Evolutionary conservation across 2,113 vertebrate species (phyloP).

Genomic region (Calonectris borealis): DNA sequence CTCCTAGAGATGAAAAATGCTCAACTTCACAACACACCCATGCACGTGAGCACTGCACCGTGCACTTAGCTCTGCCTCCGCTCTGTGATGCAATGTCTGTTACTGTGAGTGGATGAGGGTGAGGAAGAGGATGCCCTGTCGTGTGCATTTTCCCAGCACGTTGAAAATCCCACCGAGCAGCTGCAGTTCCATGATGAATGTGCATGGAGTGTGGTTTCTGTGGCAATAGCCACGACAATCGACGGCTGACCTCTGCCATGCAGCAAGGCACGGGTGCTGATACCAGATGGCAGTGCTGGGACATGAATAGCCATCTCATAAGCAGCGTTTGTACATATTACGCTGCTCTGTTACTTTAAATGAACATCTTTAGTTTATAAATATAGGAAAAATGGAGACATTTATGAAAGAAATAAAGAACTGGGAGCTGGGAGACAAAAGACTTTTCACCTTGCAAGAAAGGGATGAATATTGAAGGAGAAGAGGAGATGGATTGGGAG

Average conservation of each 20-base stretch:
- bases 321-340: accelerated
- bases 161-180: not conserved
- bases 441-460: not conserved
- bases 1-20: too few species aligned
- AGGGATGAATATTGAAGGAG: not conserved
- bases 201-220: not conserved
- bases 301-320: accelerated
- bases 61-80: not conserved
- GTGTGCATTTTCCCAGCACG: accelerated
- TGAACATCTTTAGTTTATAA: not conserved
- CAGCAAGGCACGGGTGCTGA: not conserved
- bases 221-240: accelerated
- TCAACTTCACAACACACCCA: not conserved
- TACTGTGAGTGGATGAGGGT: not conserved
- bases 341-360: not conserved
- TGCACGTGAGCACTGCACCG: accelerated
- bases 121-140: not conserved
- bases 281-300: not conserved
- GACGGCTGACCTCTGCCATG: not conserved
- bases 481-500: not conserved
- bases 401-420: not conserved
- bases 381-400: accelerated
- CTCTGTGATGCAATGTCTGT: accelerated
- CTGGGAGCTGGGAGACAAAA: not conserved
- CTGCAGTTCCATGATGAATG: too few species aligned